Evolutionary conservation across 2,888 invertebrate genomes (phyloP).

Genomic region (Tillus elongatus): DNA sequence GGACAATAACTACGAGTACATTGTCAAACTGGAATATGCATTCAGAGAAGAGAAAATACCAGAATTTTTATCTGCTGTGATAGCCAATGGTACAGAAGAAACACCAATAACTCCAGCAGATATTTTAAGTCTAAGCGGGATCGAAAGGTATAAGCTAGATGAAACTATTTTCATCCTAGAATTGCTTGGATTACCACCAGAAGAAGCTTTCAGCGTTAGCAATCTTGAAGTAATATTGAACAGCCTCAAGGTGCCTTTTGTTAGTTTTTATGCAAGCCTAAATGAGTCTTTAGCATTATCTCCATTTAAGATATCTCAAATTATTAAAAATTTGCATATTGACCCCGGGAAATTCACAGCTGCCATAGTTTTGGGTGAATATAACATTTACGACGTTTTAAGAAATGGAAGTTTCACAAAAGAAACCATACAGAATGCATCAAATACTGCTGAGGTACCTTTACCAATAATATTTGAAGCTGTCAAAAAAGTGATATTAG

Average conservation of each 20-base stretch:
- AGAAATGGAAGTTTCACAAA: neutral
- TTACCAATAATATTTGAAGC: neutral
- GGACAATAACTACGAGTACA: neutral
- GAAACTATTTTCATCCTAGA: neutral
- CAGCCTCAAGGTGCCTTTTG: neutral
- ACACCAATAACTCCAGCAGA: neutral
- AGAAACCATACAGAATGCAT: neutral
- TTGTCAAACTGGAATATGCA: slow-evolving; percentile 2
- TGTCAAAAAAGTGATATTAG: neutral
- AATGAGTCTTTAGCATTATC: neutral
- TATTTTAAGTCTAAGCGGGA: neutral
- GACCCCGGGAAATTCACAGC: neutral
- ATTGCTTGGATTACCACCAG: neutral
- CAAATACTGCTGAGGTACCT: neutral
- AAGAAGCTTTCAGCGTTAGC: neutral
- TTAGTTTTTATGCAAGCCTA: neutral
- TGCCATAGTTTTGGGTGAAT: neutral
- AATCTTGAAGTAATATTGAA: neutral
- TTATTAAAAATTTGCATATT: neutral
- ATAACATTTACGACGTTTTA: slow-evolving; percentile 1
- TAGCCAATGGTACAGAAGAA: neutral
- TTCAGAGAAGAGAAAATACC: neutral
- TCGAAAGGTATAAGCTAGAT: neutral
- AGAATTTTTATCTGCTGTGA: neutral
- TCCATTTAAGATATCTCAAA: neutral